These are phyloP conservation scores for Ptyas mucosa DNA, from an alignment of 2,113 vertebrate genomes.

Conservation along the genomic window DNA sequence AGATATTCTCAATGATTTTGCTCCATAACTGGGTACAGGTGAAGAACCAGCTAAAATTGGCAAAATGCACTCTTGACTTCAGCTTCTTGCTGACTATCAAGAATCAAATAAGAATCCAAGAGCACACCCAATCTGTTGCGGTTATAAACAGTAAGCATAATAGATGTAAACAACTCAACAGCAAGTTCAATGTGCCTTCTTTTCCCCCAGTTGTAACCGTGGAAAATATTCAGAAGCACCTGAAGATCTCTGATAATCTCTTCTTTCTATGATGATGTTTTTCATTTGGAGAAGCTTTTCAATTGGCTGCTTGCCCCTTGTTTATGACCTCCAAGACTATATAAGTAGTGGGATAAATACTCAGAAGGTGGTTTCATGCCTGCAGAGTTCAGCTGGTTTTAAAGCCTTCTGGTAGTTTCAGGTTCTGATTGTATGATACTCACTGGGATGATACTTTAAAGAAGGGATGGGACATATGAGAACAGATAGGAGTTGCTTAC, in stretches of 20 bases:
- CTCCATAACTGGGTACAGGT: not conserved
- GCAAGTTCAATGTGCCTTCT: not conserved
- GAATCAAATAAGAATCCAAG: not conserved
- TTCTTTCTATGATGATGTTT: not conserved
- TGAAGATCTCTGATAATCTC: not conserved
- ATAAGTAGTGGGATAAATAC: not conserved
- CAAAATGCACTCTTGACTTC: not conserved
- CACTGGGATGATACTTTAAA: not conserved
- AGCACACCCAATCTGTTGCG: not conserved
- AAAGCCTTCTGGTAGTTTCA: not conserved
- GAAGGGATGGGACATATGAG: not conserved
- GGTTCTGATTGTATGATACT: not conserved
- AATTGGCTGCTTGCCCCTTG: not conserved
- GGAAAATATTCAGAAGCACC: not conserved
- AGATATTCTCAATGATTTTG: not conserved
- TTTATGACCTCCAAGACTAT: not conserved
- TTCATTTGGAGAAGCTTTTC: not conserved
- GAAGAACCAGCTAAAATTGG: not conserved
- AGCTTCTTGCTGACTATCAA: not conserved
- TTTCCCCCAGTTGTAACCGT: not conserved
- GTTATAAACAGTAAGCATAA: not conserved
- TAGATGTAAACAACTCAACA: not conserved
- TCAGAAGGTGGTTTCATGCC: not conserved
- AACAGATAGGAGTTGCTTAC: not conserved
- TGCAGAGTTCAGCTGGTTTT: not conserved